A percentile compares a stretch with the other conserved stretches of the same genome.
Conservation (phyloP, 2,797 vertebrate species). For the Chrysocyon brachyurus region DNA sequence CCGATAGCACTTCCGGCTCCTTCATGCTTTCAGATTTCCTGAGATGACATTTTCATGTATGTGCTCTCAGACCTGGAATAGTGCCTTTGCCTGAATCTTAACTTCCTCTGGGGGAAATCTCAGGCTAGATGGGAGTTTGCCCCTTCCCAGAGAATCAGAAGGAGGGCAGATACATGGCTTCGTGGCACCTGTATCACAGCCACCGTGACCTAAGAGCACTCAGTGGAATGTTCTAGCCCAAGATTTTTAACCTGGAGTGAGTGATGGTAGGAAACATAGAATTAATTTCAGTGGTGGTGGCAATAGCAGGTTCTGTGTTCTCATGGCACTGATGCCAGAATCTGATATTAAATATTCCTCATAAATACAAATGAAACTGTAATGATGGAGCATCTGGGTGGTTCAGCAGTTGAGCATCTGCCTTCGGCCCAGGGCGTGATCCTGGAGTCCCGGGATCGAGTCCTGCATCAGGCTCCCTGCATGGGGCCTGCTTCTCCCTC, state of each 20-base stretch:
- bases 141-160: not conserved
- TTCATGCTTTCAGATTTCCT: not conserved
- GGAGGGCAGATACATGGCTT: not conserved
- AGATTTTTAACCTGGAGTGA: slow-evolving; percentile 24
- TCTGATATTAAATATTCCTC: not conserved
- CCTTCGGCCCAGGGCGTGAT: no score
- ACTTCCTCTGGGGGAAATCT: not conserved
- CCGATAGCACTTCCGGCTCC: not conserved
- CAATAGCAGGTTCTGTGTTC: not conserved
- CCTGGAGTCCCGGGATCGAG: no score
- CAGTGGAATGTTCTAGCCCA: not conserved
- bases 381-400: not conserved
- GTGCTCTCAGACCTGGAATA: not conserved
- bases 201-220: not conserved
- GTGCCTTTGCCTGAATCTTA: not conserved
- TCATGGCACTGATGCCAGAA: not conserved
- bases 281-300: not conserved
- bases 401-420: no score
- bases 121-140: not conserved
- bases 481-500: no score
- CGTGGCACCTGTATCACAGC: not conserved
- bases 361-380: not conserved
- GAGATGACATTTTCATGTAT: not conserved
- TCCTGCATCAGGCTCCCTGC: no score
- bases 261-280: not conserved